Evolutionary conservation across 1,140 invertebrate species (phyloP), one percentile per base, ranked within the genome.

Genomic region (Papilio helenus): DNA sequence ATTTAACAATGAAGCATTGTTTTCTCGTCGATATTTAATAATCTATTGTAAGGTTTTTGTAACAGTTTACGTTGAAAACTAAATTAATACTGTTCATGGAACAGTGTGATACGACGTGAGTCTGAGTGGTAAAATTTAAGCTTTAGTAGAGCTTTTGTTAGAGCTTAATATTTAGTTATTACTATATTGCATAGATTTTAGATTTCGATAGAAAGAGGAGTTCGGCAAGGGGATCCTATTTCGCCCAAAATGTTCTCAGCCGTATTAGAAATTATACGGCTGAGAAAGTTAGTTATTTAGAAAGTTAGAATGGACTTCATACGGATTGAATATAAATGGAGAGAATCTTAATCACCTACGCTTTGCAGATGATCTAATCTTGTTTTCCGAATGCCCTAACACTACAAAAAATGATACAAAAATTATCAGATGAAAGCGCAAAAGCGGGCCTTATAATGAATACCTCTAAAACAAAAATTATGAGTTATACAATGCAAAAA

Each of bases 201-300:
- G 3, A 42, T 84, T 42, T 44, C 79, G 1, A 79, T 83, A 29
- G 74, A 73, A 81, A 72, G 65, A 83, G 82, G 80, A 78, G 82
- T 83, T 7, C 74, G 81, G 68, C 82, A 85, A 39, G 81, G 82
- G 46, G 80, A 83, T 20, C 82, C 84, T 29, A 42, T 83, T 79
- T 85, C 80, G 46, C 82, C 84, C n/a, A 85, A 83, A 80, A 5
- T 51, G 4, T 51, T 51, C 49, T 51, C 49, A n/a, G 49, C 49
- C 12, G 18, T 51, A 51, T 51, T 51, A 51, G 49, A 51, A 51
- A 51, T 51, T 16, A 51, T n/a, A n/a, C n/a, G n/a, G n/a, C n/a
- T n/a, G n/a, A n/a, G n/a, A n/a, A n/a, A n/a, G n/a, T n/a, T n/a
- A n/a, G n/a, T n/a, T 51, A 51, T 51, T 51, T 18, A 51, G 49